A percentile compares a stretch with the other conserved stretches of the same genome.
Conservation (phyloP, 2,113 vertebrate species). For the Spizaetus ornatus region DNA sequence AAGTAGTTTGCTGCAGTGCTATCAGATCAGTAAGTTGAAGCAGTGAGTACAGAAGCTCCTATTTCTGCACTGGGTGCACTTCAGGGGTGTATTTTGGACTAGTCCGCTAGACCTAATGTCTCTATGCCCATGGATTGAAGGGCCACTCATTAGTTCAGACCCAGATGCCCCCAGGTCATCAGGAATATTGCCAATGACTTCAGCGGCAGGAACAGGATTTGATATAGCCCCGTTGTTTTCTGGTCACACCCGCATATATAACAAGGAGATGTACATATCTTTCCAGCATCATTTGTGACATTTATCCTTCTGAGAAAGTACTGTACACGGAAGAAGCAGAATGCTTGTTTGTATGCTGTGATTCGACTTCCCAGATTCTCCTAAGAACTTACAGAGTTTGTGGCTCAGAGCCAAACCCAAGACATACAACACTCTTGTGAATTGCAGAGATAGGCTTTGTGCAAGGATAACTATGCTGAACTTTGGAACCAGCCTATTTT, state of each 20-base stretch:
- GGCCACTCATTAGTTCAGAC: neutral
- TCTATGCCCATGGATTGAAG: neutral
- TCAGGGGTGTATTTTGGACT: neutral
- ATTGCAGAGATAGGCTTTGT: constrained; percentile 2
- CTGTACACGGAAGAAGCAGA: neutral
- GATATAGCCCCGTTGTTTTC: neutral
- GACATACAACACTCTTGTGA: neutral
- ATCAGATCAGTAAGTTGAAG: neutral
- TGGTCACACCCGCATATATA: neutral
- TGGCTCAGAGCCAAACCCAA: constrained; percentile 7
- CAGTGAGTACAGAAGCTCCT: neutral
- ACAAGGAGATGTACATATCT: neutral
- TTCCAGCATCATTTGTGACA: neutral
- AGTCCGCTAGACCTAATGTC: neutral
- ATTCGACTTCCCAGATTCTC: neutral
- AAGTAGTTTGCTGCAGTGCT: neutral
- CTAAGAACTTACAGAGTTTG: neutral
- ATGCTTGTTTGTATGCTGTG: neutral
- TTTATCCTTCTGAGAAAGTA: constrained; percentile 12
- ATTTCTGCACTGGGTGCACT: neutral
- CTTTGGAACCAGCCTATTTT: neutral
- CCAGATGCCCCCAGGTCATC: neutral
- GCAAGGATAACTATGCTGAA: neutral
- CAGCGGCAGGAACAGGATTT: neutral
- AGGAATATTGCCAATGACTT: neutral